Evolutionary conservation across 2,888 invertebrate genomes (phyloP), one percentile per base, ranked within the genome.

Genomic region (Tachina lurida): DNA sequence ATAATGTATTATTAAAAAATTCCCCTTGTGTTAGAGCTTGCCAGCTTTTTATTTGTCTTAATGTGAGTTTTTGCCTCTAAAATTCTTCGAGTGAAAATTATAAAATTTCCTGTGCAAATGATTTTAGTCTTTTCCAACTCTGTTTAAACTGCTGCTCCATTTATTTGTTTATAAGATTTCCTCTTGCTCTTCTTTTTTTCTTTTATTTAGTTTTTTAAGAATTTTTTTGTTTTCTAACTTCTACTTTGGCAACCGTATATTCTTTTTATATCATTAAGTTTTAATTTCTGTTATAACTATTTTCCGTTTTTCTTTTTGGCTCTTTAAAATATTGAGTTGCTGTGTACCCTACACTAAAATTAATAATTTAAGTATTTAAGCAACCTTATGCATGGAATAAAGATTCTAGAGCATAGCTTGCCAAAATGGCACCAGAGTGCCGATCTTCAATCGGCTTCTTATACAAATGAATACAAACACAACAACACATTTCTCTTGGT

Each of bases 81-180:
- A n/a, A 13, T n/a, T n/a, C n/a, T 49, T n/a, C 15, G 15, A 17
- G n/a, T 52, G 8, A n/a, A 17, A 52, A 9, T 5, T 0, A 10
- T 15, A 43, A 62, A 62, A 3, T 41, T 10, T 12, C 2, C 17
- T 17, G 7, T 5, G 3, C 13, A 9, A 3, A 31, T 31, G 78
- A 63, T 19, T 43, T 54, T 1, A 39, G 9, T 45, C 62, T 22
- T 54, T 81, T 39, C 43, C 10, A 41, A 8, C 4, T 2, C 70
- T 75, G 84, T 56, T 17, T 7, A 56, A 60, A 12, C 65, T 68
- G 54, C 58, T 63, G 81, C 76, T 84, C 76, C 47, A 84, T 80
- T 84, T 80, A 60, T 71, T 71, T 54, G 68, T 84, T 70, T 84
- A 45, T 60, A 54, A 68, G 22, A 60, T 80, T 71, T 65, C 47